Base-by-base conservation (phyloP, 2,888 invertebrate genomes). In the Rotaria socialis region DNA sequence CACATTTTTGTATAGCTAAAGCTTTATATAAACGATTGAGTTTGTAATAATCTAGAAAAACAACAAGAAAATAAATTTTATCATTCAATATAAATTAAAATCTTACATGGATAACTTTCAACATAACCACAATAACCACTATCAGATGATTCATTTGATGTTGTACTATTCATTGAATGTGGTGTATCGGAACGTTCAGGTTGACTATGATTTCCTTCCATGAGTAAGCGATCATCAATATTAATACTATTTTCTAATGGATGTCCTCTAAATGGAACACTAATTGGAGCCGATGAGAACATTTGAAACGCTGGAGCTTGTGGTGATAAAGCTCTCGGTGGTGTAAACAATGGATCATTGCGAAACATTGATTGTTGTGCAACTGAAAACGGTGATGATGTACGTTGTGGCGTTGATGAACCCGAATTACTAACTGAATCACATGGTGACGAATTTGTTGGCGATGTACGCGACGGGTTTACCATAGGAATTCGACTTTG, bases 91-190 rank as follows among this genome's bases (percentile, higher is more conserved):
- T 67, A 0, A 67, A 67, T 35, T 60, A 27, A 14, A n/a, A 10
- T 27, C 60, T 67, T 67, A 67, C 67, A 80, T 80, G 75, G 75
- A 80, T 24, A 80, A 80, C 75, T 80, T 80, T 80, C 75, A 47
- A 80, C 75, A 47, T 80, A 80, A 47, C 75, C 75, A 80, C 75
- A 80, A 80, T 80, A 80, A 8, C 75, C 75, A 80, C 24, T 47
- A 35, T 80, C 75, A 8, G 75, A 24, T 7, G 43, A 47, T 47
- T 80, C 75, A 80, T 80, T 80, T 24, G 75, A 80, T 47, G 75
- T 47, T 10, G 75, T 80, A 24, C 75, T 80, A 80, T 22, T 8
- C 41, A 22, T 43, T 8, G 75, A 80, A 24, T 80, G 75, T 24
- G 75, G 75, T 24, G 75, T 80, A 80, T 80, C 75, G 22, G 75